Evolutionary conservation across 2,888 invertebrate genomes (phyloP), one percentile per base, ranked within the genome.

Genomic region (Caenorhabditis drosophilae): DNA sequence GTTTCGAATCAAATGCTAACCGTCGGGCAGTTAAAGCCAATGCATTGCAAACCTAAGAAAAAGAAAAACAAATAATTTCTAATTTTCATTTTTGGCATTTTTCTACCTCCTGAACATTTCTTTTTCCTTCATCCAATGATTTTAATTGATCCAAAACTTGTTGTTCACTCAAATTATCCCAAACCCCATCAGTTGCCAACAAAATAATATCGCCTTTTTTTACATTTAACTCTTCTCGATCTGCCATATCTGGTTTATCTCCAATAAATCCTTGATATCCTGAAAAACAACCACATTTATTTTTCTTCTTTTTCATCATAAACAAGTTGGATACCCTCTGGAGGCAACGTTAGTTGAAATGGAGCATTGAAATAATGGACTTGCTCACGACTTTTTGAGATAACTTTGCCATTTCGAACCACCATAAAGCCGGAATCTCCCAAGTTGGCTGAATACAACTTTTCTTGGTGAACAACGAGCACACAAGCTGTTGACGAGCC

Each of bases 361-460:
- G 97, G 97, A 36, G 97, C 96, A 87, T 97, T 97, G 86, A 97
- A 97, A 86, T 96, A 96, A 86, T 97, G 97, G 82, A 95, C 94
- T 84, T 97, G 97, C 84, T 97, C 97, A 81, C 92, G 91, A 4
- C 95, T 95, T 67, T 92, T 89, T 84, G 93, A 92, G 25, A 97
- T 90, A 20, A 97, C 62, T 77, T 90, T 88, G 20, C 93, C 93
- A 49, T 89, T 88, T 22, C 94, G 88, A 55, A 93, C 91, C 51
- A 97, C 90, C 87, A 96, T 90, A 86, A 93, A 96, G 15, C 97
- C 97, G 84, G 95, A 95, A 87, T 97, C 97, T n/a, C 97, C 97
- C 76, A 97, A 92, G 86, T 97, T 97, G 50, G 96, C 96, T 15
- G 96, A 92, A 82, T 94, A 92, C 84, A 97, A 89, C 79, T 91